phyloP scores from a whole-genome alignment of 2,888 invertebrate genomes.

The Lagria hirta region DNA sequence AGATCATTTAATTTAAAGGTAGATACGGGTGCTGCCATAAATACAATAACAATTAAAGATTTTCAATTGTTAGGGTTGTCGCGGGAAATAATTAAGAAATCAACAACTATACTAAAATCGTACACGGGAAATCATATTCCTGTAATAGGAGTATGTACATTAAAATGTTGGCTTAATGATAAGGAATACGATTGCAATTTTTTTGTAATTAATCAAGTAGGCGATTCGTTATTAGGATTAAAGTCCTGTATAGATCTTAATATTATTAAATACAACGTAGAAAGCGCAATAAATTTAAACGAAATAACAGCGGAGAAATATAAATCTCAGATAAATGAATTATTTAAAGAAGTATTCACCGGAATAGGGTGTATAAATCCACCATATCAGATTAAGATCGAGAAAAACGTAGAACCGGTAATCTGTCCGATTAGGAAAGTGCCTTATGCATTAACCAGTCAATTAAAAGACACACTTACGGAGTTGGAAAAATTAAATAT shows the following conservation, averaged over 20 bases:
- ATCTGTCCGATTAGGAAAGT: conserved; percentile 26
- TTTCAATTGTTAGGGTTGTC: too few relatives aligned
- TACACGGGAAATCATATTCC: conserved; percentile 23
- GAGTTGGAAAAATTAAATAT: conserved; percentile 14
- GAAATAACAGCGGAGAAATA: neutral
- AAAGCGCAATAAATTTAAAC: neutral
- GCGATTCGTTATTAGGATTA: neutral
- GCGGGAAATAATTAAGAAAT: too few relatives aligned
- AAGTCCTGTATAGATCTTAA: conserved; percentile 2
- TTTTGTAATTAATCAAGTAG: conserved; percentile 4
- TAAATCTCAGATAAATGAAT: neutral
- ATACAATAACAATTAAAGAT: too few relatives aligned
- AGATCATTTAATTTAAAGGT: conserved; percentile 14
- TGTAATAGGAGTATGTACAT: conserved; percentile 22
- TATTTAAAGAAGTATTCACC: conserved; percentile 18
- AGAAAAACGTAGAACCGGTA: conserved; percentile 21
- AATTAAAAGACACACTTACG: conserved; percentile 18
- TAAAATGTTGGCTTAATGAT: conserved; percentile 15
- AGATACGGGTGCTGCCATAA: conserved; percentile 25
- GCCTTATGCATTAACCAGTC: conserved; percentile 25
- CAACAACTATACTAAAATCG: too few relatives aligned
- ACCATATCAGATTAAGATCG: conserved; percentile 27
- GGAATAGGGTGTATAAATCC: conserved; percentile 22
- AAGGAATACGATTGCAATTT: conserved; percentile 1
- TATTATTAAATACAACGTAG: too few relatives aligned